Base-by-base conservation (phyloP, 2,888 invertebrate species). In the Diloba caeruleocephala region DNA sequence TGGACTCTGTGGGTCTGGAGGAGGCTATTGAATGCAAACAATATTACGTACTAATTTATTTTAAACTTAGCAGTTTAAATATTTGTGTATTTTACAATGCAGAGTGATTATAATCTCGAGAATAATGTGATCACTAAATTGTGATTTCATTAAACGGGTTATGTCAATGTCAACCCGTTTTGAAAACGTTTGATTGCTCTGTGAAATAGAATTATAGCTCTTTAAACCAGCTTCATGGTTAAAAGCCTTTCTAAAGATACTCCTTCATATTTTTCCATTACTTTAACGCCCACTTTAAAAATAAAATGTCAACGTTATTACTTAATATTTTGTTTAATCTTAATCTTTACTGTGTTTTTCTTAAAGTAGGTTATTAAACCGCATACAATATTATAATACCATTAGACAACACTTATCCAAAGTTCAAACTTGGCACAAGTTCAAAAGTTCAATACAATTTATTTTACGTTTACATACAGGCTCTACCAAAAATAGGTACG, bases 341-440 rank as follows among this genome's bases (percentile, higher is more conserved):
- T 34, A 33, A 15, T 14, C 21, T 7, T 29, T 14, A 3, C 8
- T 6, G 12, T 44, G 17, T 43, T 36, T 54, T 41, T 41, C 38
- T 42, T 50, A 34, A 36, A 38, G 12, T 43, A 34, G 70, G 76
- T 59, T 62, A 51, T 58, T 71, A 73, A n/a, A 73, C 69, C 72
- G 48, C 62, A 63, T 64, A 63, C 54, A 68, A 73, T 26, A 73
- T 74, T 71, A 63, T 56, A n/a, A n/a, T n/a, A n/a, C n/a, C n/a
- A n/a, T n/a, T n/a, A n/a, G 70, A 48, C 41, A 60, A 68, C 48
- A 51, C 37, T 56, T 52, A 45, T 8, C 44, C 36, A 50, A 58
- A 58, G 42, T 72, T 65, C 49, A 43, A 59, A 65, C 62, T 67
- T 82, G 81, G 82, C 83, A 77, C 53, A 58, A 41, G 64, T 74